Evolutionary conservation across 2,113 vertebrate genomes (phyloP).

Genomic region (Serilophus lunatus): DNA sequence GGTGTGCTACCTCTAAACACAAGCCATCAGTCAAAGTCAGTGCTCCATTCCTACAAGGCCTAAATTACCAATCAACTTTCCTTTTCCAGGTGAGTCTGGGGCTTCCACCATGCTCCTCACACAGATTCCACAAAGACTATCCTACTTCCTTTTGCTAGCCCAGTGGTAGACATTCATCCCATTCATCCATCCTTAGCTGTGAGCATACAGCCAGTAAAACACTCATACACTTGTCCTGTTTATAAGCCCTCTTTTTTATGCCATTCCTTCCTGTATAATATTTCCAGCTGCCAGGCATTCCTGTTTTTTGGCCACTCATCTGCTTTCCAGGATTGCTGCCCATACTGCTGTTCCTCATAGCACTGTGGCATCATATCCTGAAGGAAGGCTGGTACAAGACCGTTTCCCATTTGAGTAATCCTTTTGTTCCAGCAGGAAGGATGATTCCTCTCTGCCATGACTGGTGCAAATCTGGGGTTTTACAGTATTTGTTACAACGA

Average conservation of each 20-base stretch:
- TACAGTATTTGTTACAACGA: conserved; percentile 8
- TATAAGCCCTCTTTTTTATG: not conserved
- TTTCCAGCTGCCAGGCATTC: not conserved
- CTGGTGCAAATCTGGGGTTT: not conserved
- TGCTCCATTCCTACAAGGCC: not conserved
- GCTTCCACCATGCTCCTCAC: not conserved
- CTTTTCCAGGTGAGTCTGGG: not conserved
- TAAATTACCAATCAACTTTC: not conserved
- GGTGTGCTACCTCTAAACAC: not conserved
- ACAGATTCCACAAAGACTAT: not conserved
- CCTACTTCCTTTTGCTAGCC: not conserved
- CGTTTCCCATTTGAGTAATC: conserved; percentile 4
- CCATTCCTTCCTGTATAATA: not conserved
- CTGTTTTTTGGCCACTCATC: not conserved
- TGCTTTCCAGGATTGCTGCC: not conserved
- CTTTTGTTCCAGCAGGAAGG: not conserved
- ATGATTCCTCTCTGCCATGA: not conserved
- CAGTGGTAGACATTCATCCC: not conserved
- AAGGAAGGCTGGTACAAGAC: not conserved
- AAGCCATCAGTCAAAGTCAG: not conserved
- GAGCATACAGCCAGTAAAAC: not conserved
- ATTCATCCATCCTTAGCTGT: not conserved
- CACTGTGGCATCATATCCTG: not conserved
- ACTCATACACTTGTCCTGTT: not conserved
- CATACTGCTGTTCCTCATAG: not conserved